Evolutionary conservation across 2,797 vertebrate genomes (phyloP).

Genomic region (Decapterus maruadsi): DNA sequence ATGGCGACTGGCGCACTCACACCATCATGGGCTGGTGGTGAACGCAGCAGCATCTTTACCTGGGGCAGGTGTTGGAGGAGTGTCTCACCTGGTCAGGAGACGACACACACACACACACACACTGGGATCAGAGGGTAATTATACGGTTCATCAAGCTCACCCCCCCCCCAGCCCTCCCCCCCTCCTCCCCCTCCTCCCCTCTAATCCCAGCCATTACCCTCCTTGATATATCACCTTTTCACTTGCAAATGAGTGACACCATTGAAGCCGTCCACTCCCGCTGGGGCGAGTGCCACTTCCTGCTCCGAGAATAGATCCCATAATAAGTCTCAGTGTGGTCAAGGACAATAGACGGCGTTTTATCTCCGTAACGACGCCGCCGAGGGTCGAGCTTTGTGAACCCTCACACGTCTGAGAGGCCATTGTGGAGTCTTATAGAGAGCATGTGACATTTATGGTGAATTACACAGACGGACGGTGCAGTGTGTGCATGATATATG

Average conservation of each 20-base stretch:
- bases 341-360: constrained; percentile 41
- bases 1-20: constrained; percentile 25
- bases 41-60: too few species aligned
- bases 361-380: constrained; percentile 42
- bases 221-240: constrained; percentile 61
- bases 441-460: not conserved
- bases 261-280: constrained; percentile 33
- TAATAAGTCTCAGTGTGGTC: constrained; percentile 51
- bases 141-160: constrained; percentile 29
- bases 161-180: not conserved
- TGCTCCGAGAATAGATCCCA: constrained; percentile 47
- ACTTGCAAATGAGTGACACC: constrained; percentile 63
- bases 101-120: constrained; percentile 8
- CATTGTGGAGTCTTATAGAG: constrained; percentile 6
- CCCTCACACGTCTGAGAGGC: not conserved
- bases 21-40: too few species aligned
- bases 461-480: not conserved
- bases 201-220: constrained; percentile 49
- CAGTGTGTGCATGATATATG: not conserved
- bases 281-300: constrained; percentile 55
- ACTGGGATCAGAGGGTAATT: constrained; percentile 30
- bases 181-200: constrained; percentile 11
- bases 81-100: not conserved
- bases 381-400: constrained; percentile 7
- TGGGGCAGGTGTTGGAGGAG: too few species aligned